Evolutionary conservation across 2,113 vertebrate genomes (phyloP), one percentile per base, ranked within the genome.

Genomic region (Suricata suricatta): DNA sequence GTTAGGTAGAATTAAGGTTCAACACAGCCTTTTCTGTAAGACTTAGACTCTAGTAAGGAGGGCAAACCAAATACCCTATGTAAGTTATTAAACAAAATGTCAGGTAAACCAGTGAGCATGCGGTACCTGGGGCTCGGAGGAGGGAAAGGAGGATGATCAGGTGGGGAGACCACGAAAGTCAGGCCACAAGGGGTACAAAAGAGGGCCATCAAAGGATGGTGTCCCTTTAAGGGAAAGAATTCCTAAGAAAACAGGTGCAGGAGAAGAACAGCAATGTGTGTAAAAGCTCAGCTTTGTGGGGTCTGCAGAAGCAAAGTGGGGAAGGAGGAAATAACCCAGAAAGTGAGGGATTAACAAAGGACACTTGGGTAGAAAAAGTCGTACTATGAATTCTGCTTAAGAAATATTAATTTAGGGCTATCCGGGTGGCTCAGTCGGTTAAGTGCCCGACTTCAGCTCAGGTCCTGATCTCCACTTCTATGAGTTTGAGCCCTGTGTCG

Each of bases 281-380:
- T 15, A 31, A 57, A 72, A 33, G 66, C 54, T 16, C 29, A 38
- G 66, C 38, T 72, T 7, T 38, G 69, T 12, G 11, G 17, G 31
- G 21, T 52, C 21, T 33, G 54, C 12, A 17, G 33, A 66, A 88
- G 38, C 3, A 63, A 25, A 35, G 1, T 8, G 0, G 14, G 29
- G 11, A 47, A 79, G 27, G 5, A 72, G 29, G 64, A 93, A 41
- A 52, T 7, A 41, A 23, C 4, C 2, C 9, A 54, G 7, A 35
- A 76, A 63, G n/a, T 27, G 33, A 19, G n/a, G 23, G 19, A 38
- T 0, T 0, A 19, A 33, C 0, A 0, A 7, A 35, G 16, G 82
- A 60, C 68, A 31, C 21, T 54, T 6, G 10, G 25, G 1, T 29
- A 15, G 12, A 35, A 5, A 71, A 31, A 88, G 57, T 35, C 19